phyloP scores from a whole-genome alignment of 2,888 invertebrate species.

The Hybos culiciformis region DNA sequence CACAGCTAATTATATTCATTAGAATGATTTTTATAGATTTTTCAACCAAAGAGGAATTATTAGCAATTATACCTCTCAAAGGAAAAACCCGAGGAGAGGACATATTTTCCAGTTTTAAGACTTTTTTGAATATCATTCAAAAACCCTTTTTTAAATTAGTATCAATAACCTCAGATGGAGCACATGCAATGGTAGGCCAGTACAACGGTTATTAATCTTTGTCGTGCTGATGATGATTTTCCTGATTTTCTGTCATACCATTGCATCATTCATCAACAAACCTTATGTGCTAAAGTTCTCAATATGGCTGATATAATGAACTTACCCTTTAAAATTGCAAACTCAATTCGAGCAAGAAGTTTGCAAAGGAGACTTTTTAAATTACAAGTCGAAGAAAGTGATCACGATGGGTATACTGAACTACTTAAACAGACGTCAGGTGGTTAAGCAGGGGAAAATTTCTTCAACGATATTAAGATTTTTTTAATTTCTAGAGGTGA shows the following conservation, averaged over 20 bases:
- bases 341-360: not conserved
- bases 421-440: conserved; percentile 4
- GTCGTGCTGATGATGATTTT: conserved; percentile 3
- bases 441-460: conserved; percentile 5
- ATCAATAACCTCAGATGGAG: conserved; percentile 9
- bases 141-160: conserved; percentile 14
- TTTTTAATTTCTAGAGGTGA: not conserved
- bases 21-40: conserved; percentile 9
- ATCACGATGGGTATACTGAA: not conserved
- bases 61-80: conserved; percentile 10
- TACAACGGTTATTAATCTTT: conserved; percentile 1
- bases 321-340: not conserved
- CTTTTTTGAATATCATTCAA: conserved; percentile 10
- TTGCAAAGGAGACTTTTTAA: not conserved
- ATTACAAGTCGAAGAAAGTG: not conserved
- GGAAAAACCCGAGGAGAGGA: conserved; percentile 12
- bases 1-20: conserved; percentile 15
- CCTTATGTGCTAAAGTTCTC: not conserved
- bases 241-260: not conserved
- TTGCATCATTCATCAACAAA: not conserved
- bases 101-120: conserved; percentile 13
- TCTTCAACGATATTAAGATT: not conserved
- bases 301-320: not conserved
- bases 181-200: not conserved
- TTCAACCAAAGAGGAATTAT: conserved; percentile 12